Percentiles rank a stretch among this genome's conserved stretches.
phyloP scores from a whole-genome alignment of 2,113 vertebrate genomes.

The Sinocyclocheilus anophthalmus region DNA sequence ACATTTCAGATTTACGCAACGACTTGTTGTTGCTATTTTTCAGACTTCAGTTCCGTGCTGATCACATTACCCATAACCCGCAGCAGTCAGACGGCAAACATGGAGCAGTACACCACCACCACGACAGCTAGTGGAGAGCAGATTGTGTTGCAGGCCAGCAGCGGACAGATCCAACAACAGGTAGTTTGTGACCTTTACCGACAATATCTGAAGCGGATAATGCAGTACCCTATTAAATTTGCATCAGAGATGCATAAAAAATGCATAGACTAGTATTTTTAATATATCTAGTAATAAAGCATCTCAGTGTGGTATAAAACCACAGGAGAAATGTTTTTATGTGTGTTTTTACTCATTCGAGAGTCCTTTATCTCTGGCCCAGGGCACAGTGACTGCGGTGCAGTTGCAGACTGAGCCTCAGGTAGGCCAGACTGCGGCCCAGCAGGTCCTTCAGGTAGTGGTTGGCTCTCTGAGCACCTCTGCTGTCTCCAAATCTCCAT shows the following conservation, averaged over 20 bases:
- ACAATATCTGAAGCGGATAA: neutral
- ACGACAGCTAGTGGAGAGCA: conserved; percentile 88
- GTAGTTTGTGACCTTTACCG: conserved; percentile 67
- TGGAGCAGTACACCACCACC: conserved; percentile 94
- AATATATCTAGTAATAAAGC: neutral
- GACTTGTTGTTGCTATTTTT: neutral
- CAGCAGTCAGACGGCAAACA: conserved; percentile 59
- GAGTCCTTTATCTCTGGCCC: conserved; percentile 85
- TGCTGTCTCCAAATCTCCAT: conserved; percentile 45
- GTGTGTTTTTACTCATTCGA: neutral
- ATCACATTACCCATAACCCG: neutral
- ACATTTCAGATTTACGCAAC: neutral
- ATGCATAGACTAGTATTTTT: neutral
- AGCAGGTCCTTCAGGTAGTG: conserved; percentile 99
- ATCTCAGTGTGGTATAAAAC: neutral
- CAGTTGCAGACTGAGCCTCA: conserved; percentile 98
- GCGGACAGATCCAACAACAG: conserved; percentile 97
- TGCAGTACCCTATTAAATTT: neutral
- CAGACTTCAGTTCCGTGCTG: conserved; percentile 25
- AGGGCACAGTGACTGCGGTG: conserved; percentile 98
- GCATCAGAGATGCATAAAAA: neutral
- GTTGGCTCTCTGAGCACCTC: conserved; percentile 82
- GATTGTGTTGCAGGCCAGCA: conserved; percentile 90
- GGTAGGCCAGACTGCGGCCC: conserved; percentile 95
- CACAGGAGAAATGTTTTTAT: neutral